These are phyloP conservation scores for Atta texana DNA, from an alignment of 1,140 invertebrate genomes.

Conservation along the genomic window DNA sequence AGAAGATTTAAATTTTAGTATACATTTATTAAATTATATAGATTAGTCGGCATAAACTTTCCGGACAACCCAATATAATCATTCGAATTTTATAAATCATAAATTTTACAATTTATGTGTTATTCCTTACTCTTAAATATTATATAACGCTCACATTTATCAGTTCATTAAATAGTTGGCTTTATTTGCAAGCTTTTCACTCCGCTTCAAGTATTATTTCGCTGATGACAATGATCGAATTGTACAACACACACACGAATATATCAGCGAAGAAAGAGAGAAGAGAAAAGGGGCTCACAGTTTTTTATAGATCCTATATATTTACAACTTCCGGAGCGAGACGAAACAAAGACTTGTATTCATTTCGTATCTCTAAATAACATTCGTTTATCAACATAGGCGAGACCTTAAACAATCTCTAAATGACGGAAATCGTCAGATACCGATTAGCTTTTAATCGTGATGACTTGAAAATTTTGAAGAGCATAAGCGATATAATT, in stretches of 20 bases:
- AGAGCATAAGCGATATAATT: background rate
- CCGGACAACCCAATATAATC: background rate
- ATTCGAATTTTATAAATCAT: background rate
- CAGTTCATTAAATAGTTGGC: background rate
- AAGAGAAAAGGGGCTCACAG: background rate
- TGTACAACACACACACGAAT: background rate
- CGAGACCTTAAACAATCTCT: conserved; percentile 26
- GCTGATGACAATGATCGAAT: conserved; percentile 11
- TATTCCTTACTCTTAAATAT: background rate
- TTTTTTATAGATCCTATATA: conserved; percentile 46
- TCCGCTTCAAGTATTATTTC: background rate
- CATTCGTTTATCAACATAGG: conserved; percentile 8
- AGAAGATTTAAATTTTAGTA: no score
- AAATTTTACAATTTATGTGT: background rate
- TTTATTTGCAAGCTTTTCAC: background rate
- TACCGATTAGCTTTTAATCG: background rate
- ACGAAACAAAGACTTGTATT: conserved; percentile 49
- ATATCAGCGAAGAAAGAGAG: background rate
- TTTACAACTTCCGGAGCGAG: conserved; percentile 40
- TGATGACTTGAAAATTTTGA: background rate
- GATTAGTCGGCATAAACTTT: no score
- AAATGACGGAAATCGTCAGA: conserved; percentile 32
- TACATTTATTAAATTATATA: no score
- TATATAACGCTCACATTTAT: background rate
- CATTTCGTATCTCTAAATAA: conserved; percentile 31